A percentile compares a stretch with the other conserved stretches of the same genome.
phyloP scores from a whole-genome alignment of 2,113 vertebrate species.

The Rana temporaria region DNA sequence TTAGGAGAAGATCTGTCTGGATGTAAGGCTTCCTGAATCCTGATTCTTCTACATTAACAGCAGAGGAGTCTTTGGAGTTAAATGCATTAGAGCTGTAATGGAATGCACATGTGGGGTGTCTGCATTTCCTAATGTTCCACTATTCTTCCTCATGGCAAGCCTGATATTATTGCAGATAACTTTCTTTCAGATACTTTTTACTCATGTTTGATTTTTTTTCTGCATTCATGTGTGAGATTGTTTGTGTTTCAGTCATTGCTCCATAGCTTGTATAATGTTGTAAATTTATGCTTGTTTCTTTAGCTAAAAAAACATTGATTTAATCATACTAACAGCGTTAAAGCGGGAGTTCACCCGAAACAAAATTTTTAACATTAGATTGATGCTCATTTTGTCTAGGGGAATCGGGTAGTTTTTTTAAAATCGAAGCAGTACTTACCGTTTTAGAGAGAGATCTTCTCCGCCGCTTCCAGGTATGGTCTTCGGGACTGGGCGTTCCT shows the following conservation, averaged over 20 bases:
- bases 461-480: too few species aligned
- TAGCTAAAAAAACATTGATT: neutral
- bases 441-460: too few species aligned
- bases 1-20: slow-evolving; percentile 80
- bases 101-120: slow-evolving; percentile 70
- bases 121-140: slow-evolving; percentile 65
- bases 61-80: slow-evolving; percentile 69
- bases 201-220: neutral
- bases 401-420: too few species aligned
- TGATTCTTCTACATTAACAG: slow-evolving; percentile 79
- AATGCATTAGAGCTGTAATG: slow-evolving; percentile 68
- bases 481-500: too few species aligned
- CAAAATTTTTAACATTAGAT: too few species aligned
- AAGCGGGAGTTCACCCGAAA: too few species aligned
- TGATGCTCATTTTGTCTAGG: too few species aligned
- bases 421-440: too few species aligned
- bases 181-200: slow-evolving; percentile 54
- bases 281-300: slow-evolving; percentile 27
- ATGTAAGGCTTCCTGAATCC: slow-evolving; percentile 72
- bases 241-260: neutral
- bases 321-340: too few species aligned
- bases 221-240: neutral
- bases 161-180: slow-evolving; percentile 57
- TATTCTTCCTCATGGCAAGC: slow-evolving; percentile 67
- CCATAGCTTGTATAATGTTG: neutral